These are phyloP conservation scores for Nothura maculosa DNA, from an alignment of 2,797 vertebrate species.

Conservation along the genomic window DNA sequence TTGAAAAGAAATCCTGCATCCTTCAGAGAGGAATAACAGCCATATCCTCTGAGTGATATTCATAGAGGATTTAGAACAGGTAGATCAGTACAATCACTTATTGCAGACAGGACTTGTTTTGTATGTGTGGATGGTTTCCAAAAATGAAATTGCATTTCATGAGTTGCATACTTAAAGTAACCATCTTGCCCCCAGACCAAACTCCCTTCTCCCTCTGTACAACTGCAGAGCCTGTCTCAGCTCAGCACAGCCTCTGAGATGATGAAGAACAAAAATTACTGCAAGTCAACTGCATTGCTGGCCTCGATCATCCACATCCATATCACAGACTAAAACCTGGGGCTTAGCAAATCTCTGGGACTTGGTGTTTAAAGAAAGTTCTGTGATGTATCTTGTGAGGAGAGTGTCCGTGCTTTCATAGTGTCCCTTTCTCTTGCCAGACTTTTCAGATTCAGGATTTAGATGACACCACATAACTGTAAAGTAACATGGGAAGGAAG, in stretches of 20 bases:
- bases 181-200: neutral
- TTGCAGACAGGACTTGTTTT: neutral
- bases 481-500: neutral
- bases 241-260: neutral
- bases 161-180: neutral
- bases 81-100: neutral
- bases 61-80: neutral
- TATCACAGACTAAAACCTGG: neutral
- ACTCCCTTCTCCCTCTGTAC: neutral
- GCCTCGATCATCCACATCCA: neutral
- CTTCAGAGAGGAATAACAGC: neutral
- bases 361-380: neutral
- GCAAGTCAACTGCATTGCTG: neutral
- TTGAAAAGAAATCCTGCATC: neutral
- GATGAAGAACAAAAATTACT: neutral
- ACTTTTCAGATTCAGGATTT: neutral
- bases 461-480: rapidly evolving
- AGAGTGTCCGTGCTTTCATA: neutral
- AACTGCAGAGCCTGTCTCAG: neutral
- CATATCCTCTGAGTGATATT: neutral
- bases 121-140: neutral
- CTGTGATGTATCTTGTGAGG: neutral
- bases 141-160: neutral
- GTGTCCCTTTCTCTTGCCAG: neutral
- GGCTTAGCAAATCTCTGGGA: neutral